These are phyloP conservation scores for Watersipora subatra DNA, from an alignment of 1,140 invertebrate species.

Conservation along the genomic window DNA sequence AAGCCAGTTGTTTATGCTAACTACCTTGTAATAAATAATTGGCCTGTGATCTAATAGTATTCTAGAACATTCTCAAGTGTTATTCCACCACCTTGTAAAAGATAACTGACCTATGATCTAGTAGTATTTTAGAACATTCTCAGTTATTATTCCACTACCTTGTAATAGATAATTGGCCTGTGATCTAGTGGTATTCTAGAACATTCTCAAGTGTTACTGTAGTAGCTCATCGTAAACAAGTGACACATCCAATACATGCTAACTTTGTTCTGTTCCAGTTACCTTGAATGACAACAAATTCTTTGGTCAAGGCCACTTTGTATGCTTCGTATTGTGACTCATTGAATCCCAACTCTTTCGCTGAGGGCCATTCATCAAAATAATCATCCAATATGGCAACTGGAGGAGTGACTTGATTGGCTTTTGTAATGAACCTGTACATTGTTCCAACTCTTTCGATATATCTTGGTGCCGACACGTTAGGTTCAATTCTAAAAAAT, in stretches of 20 bases:
- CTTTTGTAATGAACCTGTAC: neutral
- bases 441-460: neutral
- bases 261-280: slow-evolving; percentile 35
- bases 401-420: neutral
- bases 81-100: too few species aligned
- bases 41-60: too few species aligned
- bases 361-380: slow-evolving; percentile 20
- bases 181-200: too few species aligned
- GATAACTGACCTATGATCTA: too few species aligned
- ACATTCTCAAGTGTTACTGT: too few species aligned
- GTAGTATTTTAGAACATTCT: too few species aligned
- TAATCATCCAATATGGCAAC: neutral
- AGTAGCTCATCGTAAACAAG: too few species aligned
- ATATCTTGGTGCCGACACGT: neutral
- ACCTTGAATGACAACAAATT: slow-evolving; percentile 56
- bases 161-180: too few species aligned
- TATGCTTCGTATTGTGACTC: slow-evolving; percentile 41
- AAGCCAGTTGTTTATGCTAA: too few species aligned
- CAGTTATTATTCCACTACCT: too few species aligned
- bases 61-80: too few species aligned
- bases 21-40: too few species aligned
- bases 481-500: neutral
- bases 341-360: slow-evolving; percentile 29
- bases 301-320: slow-evolving; percentile 37
- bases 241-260: slow-evolving; percentile 35